phyloP scores from a whole-genome alignment of 2,888 invertebrate species.

The Trachelus iudaicus region DNA sequence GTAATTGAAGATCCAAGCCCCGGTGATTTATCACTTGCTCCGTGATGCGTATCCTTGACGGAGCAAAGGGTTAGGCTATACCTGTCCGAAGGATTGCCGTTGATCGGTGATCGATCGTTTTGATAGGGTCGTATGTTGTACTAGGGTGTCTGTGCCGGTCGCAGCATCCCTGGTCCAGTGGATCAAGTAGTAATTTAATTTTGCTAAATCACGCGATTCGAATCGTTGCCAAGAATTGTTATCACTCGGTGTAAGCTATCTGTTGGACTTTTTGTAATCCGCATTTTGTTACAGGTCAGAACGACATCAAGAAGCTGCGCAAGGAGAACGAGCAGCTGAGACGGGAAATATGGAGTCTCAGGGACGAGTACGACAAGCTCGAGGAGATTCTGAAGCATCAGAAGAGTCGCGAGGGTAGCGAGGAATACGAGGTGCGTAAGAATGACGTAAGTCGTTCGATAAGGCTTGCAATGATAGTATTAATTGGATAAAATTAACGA shows the following conservation, averaged over 20 bases:
- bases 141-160: too few relatives aligned
- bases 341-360: slow-evolving; percentile 85
- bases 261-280: neutral
- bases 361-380: slow-evolving; percentile 89
- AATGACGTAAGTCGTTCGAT: too few relatives aligned
- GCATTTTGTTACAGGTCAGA: slow-evolving; percentile 75
- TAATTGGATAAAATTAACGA: too few relatives aligned
- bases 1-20: slow-evolving; percentile 46
- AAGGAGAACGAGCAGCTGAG: slow-evolving; percentile 89
- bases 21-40: slow-evolving; percentile 50
- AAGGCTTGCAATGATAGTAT: too few relatives aligned
- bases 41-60: neutral
- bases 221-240: too few relatives aligned
- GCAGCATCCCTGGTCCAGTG: too few relatives aligned
- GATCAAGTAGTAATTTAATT: too few relatives aligned
- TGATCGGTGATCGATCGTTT: slow-evolving; percentile 54
- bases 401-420: slow-evolving; percentile 54
- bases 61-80: slow-evolving; percentile 28
- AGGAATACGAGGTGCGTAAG: slow-evolving; percentile 53
- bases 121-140: slow-evolving; percentile 26
- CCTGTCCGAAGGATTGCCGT: slow-evolving; percentile 31
- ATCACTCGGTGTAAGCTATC: neutral
- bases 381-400: slow-evolving; percentile 78
- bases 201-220: too few relatives aligned
- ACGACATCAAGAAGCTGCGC: slow-evolving; percentile 88